Base-by-base conservation (phyloP, 2,113 vertebrate species). In the Muntiacus reevesi region DNA sequence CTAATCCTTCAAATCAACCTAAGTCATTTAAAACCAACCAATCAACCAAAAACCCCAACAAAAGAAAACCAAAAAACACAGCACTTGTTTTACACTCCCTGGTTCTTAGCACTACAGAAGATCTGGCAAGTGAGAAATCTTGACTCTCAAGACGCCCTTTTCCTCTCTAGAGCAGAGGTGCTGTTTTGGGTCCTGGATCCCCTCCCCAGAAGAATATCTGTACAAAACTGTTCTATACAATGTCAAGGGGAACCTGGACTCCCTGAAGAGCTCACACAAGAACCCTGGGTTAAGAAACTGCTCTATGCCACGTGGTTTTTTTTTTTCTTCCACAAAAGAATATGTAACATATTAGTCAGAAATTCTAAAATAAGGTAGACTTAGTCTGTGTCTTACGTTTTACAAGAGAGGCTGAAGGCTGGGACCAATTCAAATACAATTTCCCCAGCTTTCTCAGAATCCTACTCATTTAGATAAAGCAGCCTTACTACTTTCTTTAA, bases 11-110 rank as follows among this genome's bases (percentile, higher is more conserved):
- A 87, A 92, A 98, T 79, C 86, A 94, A 54, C 33, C 76, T 79
- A 47, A 95, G 60, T 33, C 25, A 71, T 84, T 96, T 76, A 89
- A 92, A 98, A 93, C 45, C 87, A 94, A 60, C 28, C 76, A 93
- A 60, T n/a, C 82, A 60, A 96, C 57, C 47, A 59, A 74, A 96
- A 67, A 40, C 8, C 47, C 33, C 6, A 94, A 57, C 28, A 71
- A 71, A 83, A 43, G 8, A 84, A 88, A 95, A 40, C 28, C 27
- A 21, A 47, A 86, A 92, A 89, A 11, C 2, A 30, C 0, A 97
- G 16, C 33, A 47, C 45, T 85, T 89, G 25, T 50, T 57, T 95
- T 36, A 95, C 30, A 67, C 6, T 36, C 52, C 19, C 28, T 36
- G n/a, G 47, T 45, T 95, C 79, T 93, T 36, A 81, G 55, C 14